These are phyloP conservation scores for Coenobita brevimanus DNA, from an alignment of 1,140 invertebrate genomes.

Conservation along the genomic window DNA sequence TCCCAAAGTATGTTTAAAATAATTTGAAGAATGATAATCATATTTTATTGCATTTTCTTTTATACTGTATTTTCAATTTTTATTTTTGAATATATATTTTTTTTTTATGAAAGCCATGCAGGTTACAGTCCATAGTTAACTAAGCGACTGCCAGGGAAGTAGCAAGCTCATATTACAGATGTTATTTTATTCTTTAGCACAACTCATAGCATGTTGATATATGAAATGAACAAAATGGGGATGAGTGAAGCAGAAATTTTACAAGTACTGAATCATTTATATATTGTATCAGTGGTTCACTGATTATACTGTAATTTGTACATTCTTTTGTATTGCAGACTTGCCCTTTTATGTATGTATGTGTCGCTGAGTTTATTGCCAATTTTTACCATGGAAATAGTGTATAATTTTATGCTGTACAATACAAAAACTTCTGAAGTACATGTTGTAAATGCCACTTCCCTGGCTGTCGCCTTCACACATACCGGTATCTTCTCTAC, in stretches of 20 bases:
- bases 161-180: background rate
- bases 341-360: too few relatives aligned
- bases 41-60: conserved; percentile 10
- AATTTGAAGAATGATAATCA: conserved; percentile 51
- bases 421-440: background rate
- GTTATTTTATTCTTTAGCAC: background rate
- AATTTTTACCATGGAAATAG: too few relatives aligned
- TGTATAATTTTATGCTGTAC: background rate
- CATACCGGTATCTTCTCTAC: conserved; percentile 68
- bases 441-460: conserved; percentile 19
- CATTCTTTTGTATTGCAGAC: too few relatives aligned
- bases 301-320: too few relatives aligned
- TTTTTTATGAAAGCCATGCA: conserved; percentile 64
- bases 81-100: conserved; percentile 31
- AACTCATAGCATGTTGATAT: too few relatives aligned
- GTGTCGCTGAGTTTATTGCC: too few relatives aligned
- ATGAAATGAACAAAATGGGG: too few relatives aligned
- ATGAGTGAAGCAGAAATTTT: too few relatives aligned
- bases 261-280: too few relatives aligned
- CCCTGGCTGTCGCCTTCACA: conserved; percentile 60
- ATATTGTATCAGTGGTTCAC: too few relatives aligned
- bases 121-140: conserved; percentile 68
- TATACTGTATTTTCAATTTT: conserved; percentile 15
- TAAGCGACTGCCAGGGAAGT: conserved; percentile 60
- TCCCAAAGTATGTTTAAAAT: conserved; percentile 55